phyloP scores from a whole-genome alignment of 1,140 invertebrate genomes.

The Halyomorpha halys region DNA sequence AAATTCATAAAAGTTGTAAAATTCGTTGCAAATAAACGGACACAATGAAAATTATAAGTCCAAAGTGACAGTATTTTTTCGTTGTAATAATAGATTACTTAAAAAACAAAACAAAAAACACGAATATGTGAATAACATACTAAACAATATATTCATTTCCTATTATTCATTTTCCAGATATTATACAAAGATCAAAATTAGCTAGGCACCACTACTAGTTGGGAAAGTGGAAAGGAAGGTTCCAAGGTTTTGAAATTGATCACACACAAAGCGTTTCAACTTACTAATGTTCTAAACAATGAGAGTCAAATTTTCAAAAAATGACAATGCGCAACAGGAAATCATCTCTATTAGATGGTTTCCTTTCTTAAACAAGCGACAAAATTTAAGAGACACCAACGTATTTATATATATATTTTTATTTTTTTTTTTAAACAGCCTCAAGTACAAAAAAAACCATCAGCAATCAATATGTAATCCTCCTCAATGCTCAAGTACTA shows the following conservation, averaged over 20 bases:
- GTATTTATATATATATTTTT: constrained; percentile 14
- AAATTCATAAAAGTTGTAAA: constrained; percentile 6
- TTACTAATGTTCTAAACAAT: constrained; percentile 25
- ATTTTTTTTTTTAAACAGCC: constrained; percentile 9
- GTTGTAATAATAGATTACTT: constrained; percentile 4
- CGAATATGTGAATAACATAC: neutral
- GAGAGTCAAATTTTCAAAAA: constrained; percentile 19
- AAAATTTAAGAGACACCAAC: constrained; percentile 22
- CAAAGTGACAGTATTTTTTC: constrained; percentile 1
- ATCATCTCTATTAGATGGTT: constrained; percentile 8
- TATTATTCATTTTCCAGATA: neutral
- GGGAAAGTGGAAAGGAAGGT: constrained; percentile 1
- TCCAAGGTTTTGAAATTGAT: constrained; percentile 15
- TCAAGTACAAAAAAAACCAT: constrained; percentile 17
- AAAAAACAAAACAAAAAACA: neutral
- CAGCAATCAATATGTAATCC: constrained; percentile 7
- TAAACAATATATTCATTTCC: neutral
- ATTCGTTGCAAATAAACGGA: constrained; percentile 18
- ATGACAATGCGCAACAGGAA: constrained; percentile 7
- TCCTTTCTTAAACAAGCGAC: constrained; percentile 19
- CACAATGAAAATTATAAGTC: constrained; percentile 9
- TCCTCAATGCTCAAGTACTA: neutral
- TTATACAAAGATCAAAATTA: constrained; percentile 4
- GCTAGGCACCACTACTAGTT: constrained; percentile 8
- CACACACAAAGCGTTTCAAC: constrained; percentile 27